Evolutionary conservation across 2,797 vertebrate genomes (phyloP).

Genomic region (Phoebastria nigripes): DNA sequence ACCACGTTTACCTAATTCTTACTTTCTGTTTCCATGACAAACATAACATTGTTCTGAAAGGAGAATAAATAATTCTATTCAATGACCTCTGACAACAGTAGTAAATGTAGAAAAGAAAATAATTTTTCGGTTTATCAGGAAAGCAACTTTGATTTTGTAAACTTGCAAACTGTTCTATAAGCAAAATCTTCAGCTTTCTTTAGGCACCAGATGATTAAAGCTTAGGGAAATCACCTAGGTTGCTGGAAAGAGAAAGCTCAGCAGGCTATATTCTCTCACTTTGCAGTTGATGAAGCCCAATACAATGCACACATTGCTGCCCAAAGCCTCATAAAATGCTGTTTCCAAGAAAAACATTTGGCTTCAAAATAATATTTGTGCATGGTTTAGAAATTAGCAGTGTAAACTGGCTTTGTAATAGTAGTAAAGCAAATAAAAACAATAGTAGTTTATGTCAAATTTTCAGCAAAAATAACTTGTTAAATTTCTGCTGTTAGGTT

Average conservation of each 20-base stretch:
- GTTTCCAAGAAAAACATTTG: neutral
- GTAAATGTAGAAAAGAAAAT: neutral
- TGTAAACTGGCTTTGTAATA: neutral
- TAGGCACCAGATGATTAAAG: neutral
- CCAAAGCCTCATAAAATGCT: neutral
- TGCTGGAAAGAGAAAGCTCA: neutral
- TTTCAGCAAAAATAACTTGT: slow-evolving; percentile 18
- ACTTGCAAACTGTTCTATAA: neutral
- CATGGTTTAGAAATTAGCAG: neutral
- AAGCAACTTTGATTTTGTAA: neutral
- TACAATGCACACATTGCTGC: neutral
- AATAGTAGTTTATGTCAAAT: neutral
- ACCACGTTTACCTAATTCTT: neutral
- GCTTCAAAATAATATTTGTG: neutral
- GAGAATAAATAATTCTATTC: neutral
- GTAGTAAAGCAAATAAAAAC: slow-evolving; percentile 20
- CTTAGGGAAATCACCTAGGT: neutral
- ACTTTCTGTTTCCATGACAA: neutral
- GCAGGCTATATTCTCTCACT: neutral
- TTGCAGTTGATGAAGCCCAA: neutral
- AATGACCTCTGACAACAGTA: neutral
- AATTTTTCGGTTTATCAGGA: neutral
- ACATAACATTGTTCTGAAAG: neutral
- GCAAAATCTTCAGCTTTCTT: neutral
- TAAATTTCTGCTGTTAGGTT: slow-evolving; percentile 7